Evolutionary conservation across 1,140 invertebrate species (phyloP).

Genomic region (Littorina saxatilis): DNA sequence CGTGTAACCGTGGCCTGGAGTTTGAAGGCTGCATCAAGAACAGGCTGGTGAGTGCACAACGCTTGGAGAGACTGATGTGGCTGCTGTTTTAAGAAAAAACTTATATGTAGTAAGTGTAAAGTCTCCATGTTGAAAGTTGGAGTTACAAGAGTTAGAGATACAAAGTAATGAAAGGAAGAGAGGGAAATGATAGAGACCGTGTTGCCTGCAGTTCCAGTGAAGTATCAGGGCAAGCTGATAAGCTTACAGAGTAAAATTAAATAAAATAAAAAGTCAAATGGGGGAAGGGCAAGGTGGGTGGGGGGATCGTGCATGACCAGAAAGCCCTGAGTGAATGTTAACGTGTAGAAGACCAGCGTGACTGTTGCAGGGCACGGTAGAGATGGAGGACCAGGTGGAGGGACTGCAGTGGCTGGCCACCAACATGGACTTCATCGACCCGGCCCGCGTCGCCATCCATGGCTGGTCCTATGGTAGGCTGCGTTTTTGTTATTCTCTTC

Average conservation of each 20-base stretch:
- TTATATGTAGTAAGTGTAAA: no score
- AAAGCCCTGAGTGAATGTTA: no score
- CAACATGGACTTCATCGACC: slow-evolving; percentile 90
- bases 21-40: slow-evolving; percentile 94
- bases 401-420: slow-evolving; percentile 92
- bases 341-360: not conserved
- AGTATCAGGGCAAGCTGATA: no score
- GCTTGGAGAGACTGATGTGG: not conserved
- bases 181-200: not conserved
- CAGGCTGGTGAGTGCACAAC: slow-evolving; percentile 82
- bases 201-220: no score
- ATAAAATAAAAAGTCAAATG: not conserved
- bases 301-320: no score
- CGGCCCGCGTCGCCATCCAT: slow-evolving; percentile 94
- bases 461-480: slow-evolving; percentile 97
- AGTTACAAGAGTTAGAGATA: no score
- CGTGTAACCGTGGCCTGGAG: slow-evolving; percentile 90
- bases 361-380: slow-evolving; percentile 87
- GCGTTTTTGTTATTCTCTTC: not conserved
- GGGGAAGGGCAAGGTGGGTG: not conserved
- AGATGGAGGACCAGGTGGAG: slow-evolving; percentile 97
- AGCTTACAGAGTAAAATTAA: not conserved
- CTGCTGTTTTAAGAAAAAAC: not conserved
- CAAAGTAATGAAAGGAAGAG: slow-evolving; percentile 7
- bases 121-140: not conserved